Base-by-base conservation (phyloP, 2,888 invertebrate species). In the Leuctra nigra region DNA sequence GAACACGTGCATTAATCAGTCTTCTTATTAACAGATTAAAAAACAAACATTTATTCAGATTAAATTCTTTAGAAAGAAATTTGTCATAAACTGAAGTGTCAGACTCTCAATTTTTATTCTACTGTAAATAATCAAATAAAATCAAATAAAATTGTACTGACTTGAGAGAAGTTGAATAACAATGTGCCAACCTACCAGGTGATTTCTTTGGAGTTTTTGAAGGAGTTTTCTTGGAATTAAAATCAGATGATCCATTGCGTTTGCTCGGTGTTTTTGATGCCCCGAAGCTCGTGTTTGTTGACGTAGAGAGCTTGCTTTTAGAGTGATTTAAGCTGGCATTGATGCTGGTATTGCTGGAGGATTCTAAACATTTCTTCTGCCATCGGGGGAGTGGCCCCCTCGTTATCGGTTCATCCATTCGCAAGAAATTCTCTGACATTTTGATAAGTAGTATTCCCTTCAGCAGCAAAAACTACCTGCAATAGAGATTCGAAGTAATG, bases 311-410 rank as follows among this genome's bases (percentile, higher is more conserved):
- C 65, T 81, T 82, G 58, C 83, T 77, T 68, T 80, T 77, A 0
- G 84, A 86, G 23, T 80, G 78, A 68, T 84, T 88, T 54, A 82
- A 75, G 68, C 83, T 85, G 38, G 78, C 65, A 67, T 81, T 83
- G 35, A 75, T 66, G 33, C 65, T 67, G n/a, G 77, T 75, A 63
- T 76, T 79, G n/a, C n/a, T n/a, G 6, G 79, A 73, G 57, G 77
- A 75, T 65, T 87, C 86, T 58, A 78, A 73, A 62, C 79, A 77
- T 66, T 82, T 84, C 66, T 84, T 86, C 64, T 86, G 85, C 87
- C 88, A 91, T 54, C 90, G 77, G 29, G 90, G 87, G 44, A 80
- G 72, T 16, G 90, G 89, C 0, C 89, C 90, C 65, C 83, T 83
- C 9, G 83, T 84, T 65, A 89, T 76, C 33, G 88, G 85, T 0